A percentile compares a stretch with the other conserved stretches of the same genome.
These are phyloP conservation scores for Mesitornis unicolor DNA, from an alignment of 2,113 vertebrate species.

Conservation along the genomic window DNA sequence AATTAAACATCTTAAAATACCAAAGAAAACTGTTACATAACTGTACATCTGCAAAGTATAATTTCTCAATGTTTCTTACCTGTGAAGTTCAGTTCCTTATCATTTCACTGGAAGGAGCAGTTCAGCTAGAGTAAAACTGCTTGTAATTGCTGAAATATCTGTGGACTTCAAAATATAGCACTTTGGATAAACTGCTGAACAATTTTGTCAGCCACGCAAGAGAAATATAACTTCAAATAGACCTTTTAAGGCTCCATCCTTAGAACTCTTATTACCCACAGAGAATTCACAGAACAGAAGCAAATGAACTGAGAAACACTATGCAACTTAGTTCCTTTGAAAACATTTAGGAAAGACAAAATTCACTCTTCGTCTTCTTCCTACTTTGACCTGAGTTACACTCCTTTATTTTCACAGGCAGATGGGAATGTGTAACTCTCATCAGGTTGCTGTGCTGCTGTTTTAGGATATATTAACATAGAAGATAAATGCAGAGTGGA, in stretches of 20 bases:
- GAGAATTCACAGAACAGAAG: neutral
- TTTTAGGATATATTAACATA: neutral
- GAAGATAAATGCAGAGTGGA: neutral
- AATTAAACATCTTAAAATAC: neutral
- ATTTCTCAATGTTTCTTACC: neutral
- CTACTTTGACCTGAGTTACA: neutral
- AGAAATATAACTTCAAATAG: neutral
- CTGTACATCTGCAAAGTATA: neutral
- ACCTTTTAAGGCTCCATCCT: neutral
- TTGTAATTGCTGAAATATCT: neutral
- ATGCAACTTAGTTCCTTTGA: neutral
- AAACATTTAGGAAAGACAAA: neutral
- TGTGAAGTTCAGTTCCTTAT: neutral
- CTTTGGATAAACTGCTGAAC: neutral
- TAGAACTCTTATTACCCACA: neutral
- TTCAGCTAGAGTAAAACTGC: neutral
- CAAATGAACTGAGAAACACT: neutral
- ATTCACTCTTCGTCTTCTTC: neutral
- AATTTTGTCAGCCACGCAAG: neutral
- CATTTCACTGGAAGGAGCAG: neutral
- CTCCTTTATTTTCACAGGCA: neutral
- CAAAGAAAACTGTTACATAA: neutral
- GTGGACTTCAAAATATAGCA: neutral
- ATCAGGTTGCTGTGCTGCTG: neutral
- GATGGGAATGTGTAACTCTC: neutral